Evolutionary conservation across 92 coral and sea anemone species (phyloP), one percentile per base, ranked within the genome.

Genomic region (Epizoanthus scotinus): DNA sequence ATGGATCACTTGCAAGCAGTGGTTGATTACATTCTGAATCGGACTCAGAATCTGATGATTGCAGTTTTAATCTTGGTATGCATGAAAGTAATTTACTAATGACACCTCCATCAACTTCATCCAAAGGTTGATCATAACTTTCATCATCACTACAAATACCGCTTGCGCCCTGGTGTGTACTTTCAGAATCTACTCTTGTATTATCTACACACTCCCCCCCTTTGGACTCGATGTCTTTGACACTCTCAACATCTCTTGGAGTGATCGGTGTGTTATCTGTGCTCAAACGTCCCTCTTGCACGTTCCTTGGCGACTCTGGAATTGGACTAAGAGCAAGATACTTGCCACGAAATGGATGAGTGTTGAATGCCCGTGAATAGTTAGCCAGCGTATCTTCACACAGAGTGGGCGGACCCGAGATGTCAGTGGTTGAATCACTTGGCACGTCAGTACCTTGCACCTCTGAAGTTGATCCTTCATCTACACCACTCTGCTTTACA

Each of bases 61-160:
- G 40, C 17, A 80, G 42, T 18, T 70, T 69, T 1, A 90, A 78
- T 52, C 94, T 85, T 20, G 97, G 94, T 13, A 92, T 75, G 84
- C 94, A 90, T 71, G 90, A 88, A 60, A 89, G 19, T 10, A 86
- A 58, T 28, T 61, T 86, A 65, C 66, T 47, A 1, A 90, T 22
- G 44, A 93, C 17, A 38, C 97, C 90, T 18, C 97, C 97, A 78
- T 93, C 97, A 3, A 90, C 92, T 63, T 84, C 90, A 83, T 93
- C 97, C 78, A 77, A 86, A 18, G 53, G 10, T 34, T 47, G 47
- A 22, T 17, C 17, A n/a, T 28, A 34, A 60, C 63, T 67, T 47
- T 74, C 93, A 8, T 19, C 10, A 34, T 36, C 49, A 59, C 68
- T 40, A 36, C 52, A 6, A 27, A 26, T 0, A 5, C 19, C 34